Conservation (phyloP, 2,113 vertebrate genomes). For the Cinclus cinclus region DNA sequence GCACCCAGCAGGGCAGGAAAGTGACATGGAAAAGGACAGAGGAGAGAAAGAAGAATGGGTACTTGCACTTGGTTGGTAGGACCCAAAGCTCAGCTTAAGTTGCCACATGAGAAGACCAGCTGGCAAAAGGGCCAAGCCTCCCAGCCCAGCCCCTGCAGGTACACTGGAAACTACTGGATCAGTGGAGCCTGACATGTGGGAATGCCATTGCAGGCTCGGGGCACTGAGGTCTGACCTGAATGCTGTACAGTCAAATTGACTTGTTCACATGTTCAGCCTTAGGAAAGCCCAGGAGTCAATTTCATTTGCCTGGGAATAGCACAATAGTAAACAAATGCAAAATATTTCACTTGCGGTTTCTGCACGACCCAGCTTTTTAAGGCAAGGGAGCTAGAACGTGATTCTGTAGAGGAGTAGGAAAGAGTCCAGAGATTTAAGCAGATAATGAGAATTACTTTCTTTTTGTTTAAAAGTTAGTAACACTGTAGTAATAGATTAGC, state of each 20-base stretch:
- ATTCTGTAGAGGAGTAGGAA: background rate
- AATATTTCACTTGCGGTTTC: background rate
- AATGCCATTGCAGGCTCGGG: background rate
- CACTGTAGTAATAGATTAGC: background rate
- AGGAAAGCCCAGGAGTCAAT: background rate
- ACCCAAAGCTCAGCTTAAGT: background rate
- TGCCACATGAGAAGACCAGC: background rate
- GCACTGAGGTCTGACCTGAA: background rate
- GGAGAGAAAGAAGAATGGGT: background rate
- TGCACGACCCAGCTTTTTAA: background rate
- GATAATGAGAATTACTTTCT: background rate
- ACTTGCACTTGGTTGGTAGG: background rate
- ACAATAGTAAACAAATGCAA: background rate
- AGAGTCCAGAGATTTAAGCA: background rate
- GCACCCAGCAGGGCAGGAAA: no score
- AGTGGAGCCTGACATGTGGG: rapidly evolving
- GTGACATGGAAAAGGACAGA: background rate
- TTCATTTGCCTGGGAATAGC: background rate
- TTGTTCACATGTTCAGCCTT: background rate
- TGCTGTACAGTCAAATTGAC: background rate
- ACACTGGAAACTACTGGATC: background rate
- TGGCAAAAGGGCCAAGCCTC: background rate
- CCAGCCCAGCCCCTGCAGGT: background rate
- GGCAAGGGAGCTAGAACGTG: background rate
- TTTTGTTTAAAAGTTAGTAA: background rate